Evolutionary conservation across 2,113 vertebrate species (phyloP), one percentile per base, ranked within the genome.

Genomic region (Ranitomeya variabilis): DNA sequence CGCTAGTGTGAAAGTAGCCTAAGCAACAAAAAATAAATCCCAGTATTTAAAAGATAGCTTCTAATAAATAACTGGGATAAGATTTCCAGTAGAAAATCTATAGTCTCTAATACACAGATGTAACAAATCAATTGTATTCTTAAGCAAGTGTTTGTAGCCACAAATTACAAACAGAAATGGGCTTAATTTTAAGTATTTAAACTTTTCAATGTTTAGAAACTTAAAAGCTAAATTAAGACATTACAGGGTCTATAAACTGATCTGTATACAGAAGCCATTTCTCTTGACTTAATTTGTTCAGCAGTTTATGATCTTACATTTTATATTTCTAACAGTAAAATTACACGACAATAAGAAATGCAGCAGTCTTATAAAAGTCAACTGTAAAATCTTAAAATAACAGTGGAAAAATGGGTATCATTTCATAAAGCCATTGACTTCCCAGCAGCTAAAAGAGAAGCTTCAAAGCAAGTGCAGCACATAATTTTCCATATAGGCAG

Each of bases 351-450:
- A 84, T 54, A 71, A 84, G 64, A 84, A 69, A n/a, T 71, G 51
- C 82, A 71, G n/a, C 45, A 84, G 45, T 84, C 82, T 69, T 71
- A 83, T 54, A 84, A 84, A 69, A 71, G 69, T 54, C 51, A 84
- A 71, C 64, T 55, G 64, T 84, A 71, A 71, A 71, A 84, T 84
- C 21, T 55, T 83, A 69, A 84, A 84, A 81, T 37, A 81, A 84
- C 45, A 71, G 51, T 84, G 82, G 64, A 84, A 84, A 59, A 83
- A 83, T 83, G 31, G 51, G 11, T 23, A 67, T 67, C 23, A 45
- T 69, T 83, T 23, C 51, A 23, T 69, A 52, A 67, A 52, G 45
- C 62, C 62, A 69, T 62, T 83, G 81, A 21, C 81, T 69, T 54
- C 60, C 62, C 51, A 69, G 37, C n/a, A 69, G 81, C 81, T 51